A percentile compares a stretch with the other conserved stretches of the same genome.
These are phyloP conservation scores for Limnephilus rhombicus DNA, from an alignment of 2,888 invertebrate genomes.

Conservation along the genomic window DNA sequence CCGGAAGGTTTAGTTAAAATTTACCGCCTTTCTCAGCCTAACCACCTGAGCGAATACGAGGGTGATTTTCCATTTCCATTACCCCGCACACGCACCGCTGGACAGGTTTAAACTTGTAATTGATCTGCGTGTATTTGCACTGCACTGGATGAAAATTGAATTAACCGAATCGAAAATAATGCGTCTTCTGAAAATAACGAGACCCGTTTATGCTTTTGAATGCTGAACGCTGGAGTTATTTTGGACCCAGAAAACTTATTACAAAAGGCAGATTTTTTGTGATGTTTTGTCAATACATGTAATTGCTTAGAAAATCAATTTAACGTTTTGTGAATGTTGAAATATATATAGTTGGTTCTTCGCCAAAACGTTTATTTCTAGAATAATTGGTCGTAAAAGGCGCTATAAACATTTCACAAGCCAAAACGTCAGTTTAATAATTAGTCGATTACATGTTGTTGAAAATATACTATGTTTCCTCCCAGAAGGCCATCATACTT, in stretches of 20 bases:
- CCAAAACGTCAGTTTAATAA: background rate
- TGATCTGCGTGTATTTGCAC: conserved; percentile 33
- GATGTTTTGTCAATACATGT: background rate
- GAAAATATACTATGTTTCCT: background rate
- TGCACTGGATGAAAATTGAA: conserved; percentile 31
- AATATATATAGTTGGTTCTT: background rate
- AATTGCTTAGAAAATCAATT: background rate
- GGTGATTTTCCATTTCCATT: conserved; percentile 53
- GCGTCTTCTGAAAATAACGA: background rate
- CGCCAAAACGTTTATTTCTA: background rate
- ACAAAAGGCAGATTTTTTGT: background rate
- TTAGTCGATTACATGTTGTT: background rate
- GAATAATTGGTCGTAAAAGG: background rate
- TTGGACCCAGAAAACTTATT: background rate
- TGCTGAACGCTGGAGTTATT: background rate
- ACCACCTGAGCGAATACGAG: conserved; percentile 42
- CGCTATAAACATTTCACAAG: background rate
- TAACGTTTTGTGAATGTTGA: background rate
- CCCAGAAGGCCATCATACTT: background rate
- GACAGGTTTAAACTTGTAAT: conserved; percentile 21
- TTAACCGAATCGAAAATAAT: conserved; percentile 36
- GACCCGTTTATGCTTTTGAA: background rate
- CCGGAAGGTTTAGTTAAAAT: conserved; percentile 1
- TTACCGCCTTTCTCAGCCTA: background rate
- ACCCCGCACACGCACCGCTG: conserved; percentile 35